These are phyloP conservation scores for Allacma fusca DNA, from an alignment of 2,888 invertebrate species.

Conservation along the genomic window DNA sequence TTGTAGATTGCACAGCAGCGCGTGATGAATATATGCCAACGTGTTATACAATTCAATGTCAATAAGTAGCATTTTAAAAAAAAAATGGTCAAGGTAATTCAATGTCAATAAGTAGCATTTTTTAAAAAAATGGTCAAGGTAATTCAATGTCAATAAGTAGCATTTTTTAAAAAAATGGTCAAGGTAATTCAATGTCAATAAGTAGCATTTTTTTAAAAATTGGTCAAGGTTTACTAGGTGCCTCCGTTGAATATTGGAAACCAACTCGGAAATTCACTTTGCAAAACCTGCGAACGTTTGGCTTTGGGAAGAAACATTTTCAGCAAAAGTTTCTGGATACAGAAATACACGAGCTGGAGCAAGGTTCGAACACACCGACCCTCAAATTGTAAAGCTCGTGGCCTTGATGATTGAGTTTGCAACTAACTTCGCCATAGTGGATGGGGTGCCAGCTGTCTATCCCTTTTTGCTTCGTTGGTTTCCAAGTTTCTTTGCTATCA, in stretches of 20 bases:
- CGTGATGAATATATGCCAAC: too few species aligned
- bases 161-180: too few species aligned
- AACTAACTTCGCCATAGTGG: not conserved
- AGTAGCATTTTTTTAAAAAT: too few species aligned
- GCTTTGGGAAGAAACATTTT: slow-evolving; percentile 1
- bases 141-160: too few species aligned
- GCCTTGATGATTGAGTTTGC: not conserved
- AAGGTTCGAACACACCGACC: slow-evolving; percentile 9
- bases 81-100: too few species aligned
- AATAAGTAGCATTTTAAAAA: too few species aligned
- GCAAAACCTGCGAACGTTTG: slow-evolving; percentile 3
- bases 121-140: too few species aligned
- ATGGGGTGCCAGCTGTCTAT: not conserved
- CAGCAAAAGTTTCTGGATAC: not conserved
- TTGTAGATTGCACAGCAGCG: too few species aligned
- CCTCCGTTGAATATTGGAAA: not conserved
- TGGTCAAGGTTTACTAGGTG: not conserved
- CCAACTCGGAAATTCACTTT: slow-evolving; percentile 1
- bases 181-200: too few species aligned
- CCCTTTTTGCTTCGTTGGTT: not conserved
- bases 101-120: too few species aligned
- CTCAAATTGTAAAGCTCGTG: not conserved
- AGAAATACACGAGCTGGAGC: not conserved
- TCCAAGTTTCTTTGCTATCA: not conserved
- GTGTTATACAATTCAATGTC: too few species aligned